These are phyloP conservation scores for Liparis tanakae DNA, from an alignment of 2,797 vertebrate species.

Conservation along the genomic window DNA sequence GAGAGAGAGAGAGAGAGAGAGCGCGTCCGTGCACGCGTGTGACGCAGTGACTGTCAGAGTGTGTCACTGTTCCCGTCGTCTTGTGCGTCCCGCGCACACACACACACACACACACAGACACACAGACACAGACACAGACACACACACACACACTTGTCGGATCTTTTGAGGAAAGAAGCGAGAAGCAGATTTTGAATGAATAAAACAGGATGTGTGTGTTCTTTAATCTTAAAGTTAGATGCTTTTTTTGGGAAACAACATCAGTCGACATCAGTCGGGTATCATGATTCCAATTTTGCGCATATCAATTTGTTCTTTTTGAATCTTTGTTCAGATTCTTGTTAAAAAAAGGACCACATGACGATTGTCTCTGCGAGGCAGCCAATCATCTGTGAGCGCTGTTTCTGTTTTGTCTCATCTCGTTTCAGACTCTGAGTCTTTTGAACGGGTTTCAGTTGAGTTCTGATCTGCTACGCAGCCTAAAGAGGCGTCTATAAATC, in stretches of 20 bases:
- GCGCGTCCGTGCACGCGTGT: conserved; percentile 52
- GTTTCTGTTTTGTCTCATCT: conserved; percentile 7
- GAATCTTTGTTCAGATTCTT: background rate
- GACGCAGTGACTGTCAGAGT: conserved; percentile 64
- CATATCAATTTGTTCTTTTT: background rate
- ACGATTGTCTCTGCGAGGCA: background rate
- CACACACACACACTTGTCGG: background rate
- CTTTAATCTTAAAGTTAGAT: background rate
- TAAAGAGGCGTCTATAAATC: conserved; percentile 18
- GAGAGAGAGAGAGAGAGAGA: conserved; percentile 20
- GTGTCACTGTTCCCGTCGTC: conserved; percentile 65
- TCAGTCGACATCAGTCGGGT: background rate
- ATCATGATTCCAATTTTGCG: background rate
- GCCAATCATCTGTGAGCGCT: background rate
- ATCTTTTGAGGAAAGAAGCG: background rate
- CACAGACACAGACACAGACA: background rate
- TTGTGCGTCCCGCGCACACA: conserved; percentile 12
- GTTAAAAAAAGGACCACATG: background rate
- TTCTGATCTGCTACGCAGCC: conserved; percentile 6
- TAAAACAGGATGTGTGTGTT: background rate
- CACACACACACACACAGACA: background rate
- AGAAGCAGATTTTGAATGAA: conserved; percentile 16
- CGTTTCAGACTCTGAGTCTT: background rate
- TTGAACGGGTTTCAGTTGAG: background rate
- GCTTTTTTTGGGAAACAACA: background rate